Percentiles rank a stretch among this genome's conserved stretches.
Conservation (phyloP, 2,113 vertebrate species). For the Propithecus coquereli region DNA sequence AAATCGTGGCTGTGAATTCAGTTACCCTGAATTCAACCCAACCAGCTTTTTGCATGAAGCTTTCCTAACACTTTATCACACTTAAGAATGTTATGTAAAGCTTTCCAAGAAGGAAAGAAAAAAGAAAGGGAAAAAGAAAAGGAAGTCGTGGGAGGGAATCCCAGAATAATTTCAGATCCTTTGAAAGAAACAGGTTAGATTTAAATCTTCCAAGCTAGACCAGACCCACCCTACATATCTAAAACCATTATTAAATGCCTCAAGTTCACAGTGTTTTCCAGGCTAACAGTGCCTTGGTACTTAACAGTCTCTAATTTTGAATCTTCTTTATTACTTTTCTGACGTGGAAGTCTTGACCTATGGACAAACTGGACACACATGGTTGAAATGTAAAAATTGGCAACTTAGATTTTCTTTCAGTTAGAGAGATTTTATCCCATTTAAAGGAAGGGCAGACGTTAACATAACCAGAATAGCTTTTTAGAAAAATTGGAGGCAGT, state of each 20-base stretch:
- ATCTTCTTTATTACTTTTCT: neutral
- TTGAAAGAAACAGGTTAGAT: neutral
- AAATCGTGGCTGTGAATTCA: neutral
- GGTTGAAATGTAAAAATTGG: neutral
- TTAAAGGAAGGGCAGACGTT: neutral
- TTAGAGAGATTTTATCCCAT: neutral
- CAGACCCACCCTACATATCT: neutral
- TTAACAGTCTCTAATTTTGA: neutral
- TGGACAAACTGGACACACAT: neutral
- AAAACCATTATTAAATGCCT: neutral
- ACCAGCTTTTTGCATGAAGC: neutral
- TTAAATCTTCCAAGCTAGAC: slow-evolving; percentile 4
- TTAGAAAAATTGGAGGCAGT: neutral
- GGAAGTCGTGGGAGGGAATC: neutral
- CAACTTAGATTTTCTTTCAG: neutral
- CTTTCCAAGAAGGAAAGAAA: slow-evolving; percentile 16
- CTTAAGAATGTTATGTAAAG: neutral
- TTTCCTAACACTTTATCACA: neutral
- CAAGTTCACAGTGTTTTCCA: neutral
- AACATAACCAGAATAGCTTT: neutral
- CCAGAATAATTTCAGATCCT: neutral
- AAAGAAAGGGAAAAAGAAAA: neutral
- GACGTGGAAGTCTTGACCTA: neutral
- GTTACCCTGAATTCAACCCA: neutral
- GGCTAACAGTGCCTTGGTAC: neutral